phyloP scores from a whole-genome alignment of 2,888 invertebrate species.

The Diabrotica balteata region DNA sequence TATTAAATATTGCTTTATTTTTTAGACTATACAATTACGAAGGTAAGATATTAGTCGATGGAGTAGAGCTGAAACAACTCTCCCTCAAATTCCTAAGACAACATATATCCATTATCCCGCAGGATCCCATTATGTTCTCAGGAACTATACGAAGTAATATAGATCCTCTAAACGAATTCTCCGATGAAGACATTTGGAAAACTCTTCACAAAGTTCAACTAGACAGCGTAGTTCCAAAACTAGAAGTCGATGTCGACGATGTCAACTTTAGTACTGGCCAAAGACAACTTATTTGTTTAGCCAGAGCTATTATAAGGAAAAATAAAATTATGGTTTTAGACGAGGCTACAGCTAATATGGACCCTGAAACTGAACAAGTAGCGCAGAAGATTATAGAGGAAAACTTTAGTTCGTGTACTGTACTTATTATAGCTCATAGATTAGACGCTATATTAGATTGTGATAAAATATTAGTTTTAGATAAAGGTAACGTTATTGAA shows the following conservation, averaged over 20 bases:
- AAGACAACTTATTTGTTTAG: slow-evolving; percentile 66
- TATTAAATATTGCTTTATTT: not conserved
- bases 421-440: slow-evolving; percentile 61
- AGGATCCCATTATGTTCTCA: slow-evolving; percentile 63
- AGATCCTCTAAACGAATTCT: slow-evolving; percentile 46
- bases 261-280: slow-evolving; percentile 57
- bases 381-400: slow-evolving; percentile 64
- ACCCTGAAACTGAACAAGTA: slow-evolving; percentile 63
- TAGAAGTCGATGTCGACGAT: slow-evolving; percentile 43
- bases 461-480: slow-evolving; percentile 59
- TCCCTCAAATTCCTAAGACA: slow-evolving; percentile 61
- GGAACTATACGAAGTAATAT: slow-evolving; percentile 63
- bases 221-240: slow-evolving; percentile 51
- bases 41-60: slow-evolving; percentile 70
- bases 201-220: slow-evolving; percentile 56
- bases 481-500: slow-evolving; percentile 59
- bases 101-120: slow-evolving; percentile 63
- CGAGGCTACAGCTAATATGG: slow-evolving; percentile 67
- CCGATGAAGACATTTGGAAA: slow-evolving; percentile 50
- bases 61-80: slow-evolving; percentile 53
- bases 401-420: slow-evolving; percentile 63
- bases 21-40: slow-evolving; percentile 71
- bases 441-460: slow-evolving; percentile 66
- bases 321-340: slow-evolving; percentile 65
- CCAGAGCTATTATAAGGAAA: slow-evolving; percentile 63